Conservation (phyloP, 2,888 invertebrate genomes). For the Linyphia triangularis region DNA sequence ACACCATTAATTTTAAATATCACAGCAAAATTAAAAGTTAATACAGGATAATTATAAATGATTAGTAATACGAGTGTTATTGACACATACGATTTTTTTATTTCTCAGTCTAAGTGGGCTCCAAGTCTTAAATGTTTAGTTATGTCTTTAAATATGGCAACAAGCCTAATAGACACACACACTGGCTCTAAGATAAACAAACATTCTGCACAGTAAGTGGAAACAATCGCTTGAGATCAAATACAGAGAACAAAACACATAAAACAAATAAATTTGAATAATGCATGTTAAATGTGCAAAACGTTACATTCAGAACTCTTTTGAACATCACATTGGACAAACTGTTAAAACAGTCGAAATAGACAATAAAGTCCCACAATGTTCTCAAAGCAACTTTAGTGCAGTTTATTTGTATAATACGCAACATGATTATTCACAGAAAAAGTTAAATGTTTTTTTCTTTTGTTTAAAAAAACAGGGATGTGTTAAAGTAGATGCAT, state of each 20-base stretch:
- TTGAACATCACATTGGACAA: slow-evolving; percentile 32
- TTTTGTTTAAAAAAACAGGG: too few relatives aligned
- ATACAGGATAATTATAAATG: not conserved
- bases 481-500: not conserved
- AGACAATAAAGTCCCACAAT: slow-evolving; percentile 6
- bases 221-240: slow-evolving; percentile 45
- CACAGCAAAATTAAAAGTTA: not conserved
- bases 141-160: not conserved
- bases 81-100: not conserved
- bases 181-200: slow-evolving; percentile 3
- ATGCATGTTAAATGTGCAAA: slow-evolving; percentile 30
- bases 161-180: not conserved
- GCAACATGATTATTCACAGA: slow-evolving; percentile 33
- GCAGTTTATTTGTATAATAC: not conserved
- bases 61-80: not conserved
- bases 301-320: slow-evolving; percentile 35
- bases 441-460: not conserved
- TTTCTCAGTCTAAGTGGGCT: not conserved
- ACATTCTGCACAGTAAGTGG: slow-evolving; percentile 15
- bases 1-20: slow-evolving; percentile 3
- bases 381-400: not conserved
- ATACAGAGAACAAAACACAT: slow-evolving; percentile 19
- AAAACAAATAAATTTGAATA: slow-evolving; percentile 13
- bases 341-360: slow-evolving; percentile 20
- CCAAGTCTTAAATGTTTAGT: not conserved